Conservation (phyloP, 2,113 vertebrate genomes). For the Trogon melanurus region DNA sequence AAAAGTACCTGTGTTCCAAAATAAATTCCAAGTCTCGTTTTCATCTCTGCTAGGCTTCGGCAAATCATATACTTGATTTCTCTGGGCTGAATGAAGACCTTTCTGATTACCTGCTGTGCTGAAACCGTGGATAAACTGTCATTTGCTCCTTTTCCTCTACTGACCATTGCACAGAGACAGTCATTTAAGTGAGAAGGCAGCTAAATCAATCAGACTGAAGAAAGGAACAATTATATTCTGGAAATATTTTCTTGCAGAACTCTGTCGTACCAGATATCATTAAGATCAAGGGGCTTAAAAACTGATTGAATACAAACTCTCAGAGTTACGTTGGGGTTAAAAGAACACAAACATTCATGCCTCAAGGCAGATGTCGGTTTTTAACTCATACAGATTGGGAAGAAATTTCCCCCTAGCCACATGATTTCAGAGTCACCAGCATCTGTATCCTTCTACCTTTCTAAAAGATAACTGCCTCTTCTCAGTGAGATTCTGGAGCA, state of each 20-base stretch:
- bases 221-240: not conserved
- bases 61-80: constrained; percentile 4
- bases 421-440: not conserved
- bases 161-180: not conserved
- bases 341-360: not conserved
- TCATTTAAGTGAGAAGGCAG: not conserved
- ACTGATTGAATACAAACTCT: not conserved
- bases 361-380: not conserved
- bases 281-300: not conserved
- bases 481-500: not conserved
- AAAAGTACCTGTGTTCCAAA: not conserved
- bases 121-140: not conserved
- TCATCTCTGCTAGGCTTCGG: not conserved
- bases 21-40: not conserved
- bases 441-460: not conserved
- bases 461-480: not conserved
- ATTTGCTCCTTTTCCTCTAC: not conserved
- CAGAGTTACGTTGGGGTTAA: not conserved
- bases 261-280: not conserved
- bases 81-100: not conserved
- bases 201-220: not conserved
- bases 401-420: not conserved
- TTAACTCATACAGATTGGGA: not conserved
- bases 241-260: not conserved
- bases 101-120: constrained; percentile 30